phyloP scores from a whole-genome alignment of 2,888 invertebrate species.

The Drosophila tanythrix region DNA sequence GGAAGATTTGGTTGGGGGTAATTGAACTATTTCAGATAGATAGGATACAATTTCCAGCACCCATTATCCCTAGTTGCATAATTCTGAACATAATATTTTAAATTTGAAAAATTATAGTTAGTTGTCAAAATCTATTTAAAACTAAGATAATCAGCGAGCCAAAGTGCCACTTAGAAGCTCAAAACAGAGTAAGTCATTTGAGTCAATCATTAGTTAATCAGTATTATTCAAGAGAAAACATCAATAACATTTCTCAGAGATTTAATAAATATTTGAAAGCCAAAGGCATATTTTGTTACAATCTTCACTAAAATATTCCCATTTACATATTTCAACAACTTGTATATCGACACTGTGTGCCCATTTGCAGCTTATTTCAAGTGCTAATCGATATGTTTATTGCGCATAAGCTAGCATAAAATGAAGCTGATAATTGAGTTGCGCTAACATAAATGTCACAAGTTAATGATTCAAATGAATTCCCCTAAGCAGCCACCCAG shows the following conservation, averaged over 20 bases:
- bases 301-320: neutral
- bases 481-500: neutral
- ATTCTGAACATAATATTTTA: neutral
- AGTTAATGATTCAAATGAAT: constrained; percentile 36
- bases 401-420: constrained; percentile 17
- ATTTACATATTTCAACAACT: constrained; percentile 13
- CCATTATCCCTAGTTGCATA: neutral
- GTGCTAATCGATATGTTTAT: constrained; percentile 51
- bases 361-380: constrained; percentile 35
- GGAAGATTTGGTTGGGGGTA: neutral
- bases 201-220: neutral
- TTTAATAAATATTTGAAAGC: neutral
- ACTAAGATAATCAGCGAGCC: neutral
- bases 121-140: neutral
- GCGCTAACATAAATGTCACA: constrained; percentile 48
- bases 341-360: constrained; percentile 31
- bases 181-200: neutral
- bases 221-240: neutral
- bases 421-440: constrained; percentile 34
- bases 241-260: neutral
- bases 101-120: neutral
- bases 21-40: neutral
- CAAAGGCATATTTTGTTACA: neutral
- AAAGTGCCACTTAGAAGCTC: neutral
- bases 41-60: neutral